A percentile compares a stretch with the other conserved stretches of the same genome.
These are phyloP conservation scores for Craniophora ligustri DNA, from an alignment of 2,888 invertebrate species.

Conservation along the genomic window DNA sequence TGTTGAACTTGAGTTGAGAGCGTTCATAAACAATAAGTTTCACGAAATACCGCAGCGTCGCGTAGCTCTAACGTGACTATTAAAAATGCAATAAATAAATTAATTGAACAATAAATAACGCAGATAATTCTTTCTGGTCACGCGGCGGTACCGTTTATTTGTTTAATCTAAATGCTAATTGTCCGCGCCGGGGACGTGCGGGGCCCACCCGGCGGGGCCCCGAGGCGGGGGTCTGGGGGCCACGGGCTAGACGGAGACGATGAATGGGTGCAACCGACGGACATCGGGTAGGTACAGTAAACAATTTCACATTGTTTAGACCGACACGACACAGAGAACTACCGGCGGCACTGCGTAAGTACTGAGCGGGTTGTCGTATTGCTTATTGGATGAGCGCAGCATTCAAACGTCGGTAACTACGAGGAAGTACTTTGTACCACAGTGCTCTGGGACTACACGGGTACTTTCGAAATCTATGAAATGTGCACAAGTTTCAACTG, in stretches of 20 bases:
- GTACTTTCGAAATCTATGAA: too few relatives aligned
- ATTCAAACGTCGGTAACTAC: conserved; percentile 3
- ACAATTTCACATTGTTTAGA: conserved; percentile 48
- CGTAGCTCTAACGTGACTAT: conserved; percentile 47
- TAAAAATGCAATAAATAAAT: conserved; percentile 71
- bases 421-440: background rate
- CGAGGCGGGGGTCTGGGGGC: conserved; percentile 12
- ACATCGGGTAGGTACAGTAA: conserved; percentile 38
- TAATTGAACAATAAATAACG: conserved; percentile 74
- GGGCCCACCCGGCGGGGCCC: conserved; percentile 8
- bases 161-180: conserved; percentile 86
- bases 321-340: conserved; percentile 5
- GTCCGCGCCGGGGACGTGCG: conserved; percentile 59
- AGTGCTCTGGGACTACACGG: too few relatives aligned
- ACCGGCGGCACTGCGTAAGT: conserved; percentile 20
- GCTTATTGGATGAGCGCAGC: conserved; percentile 23
- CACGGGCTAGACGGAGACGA: conserved; percentile 36
- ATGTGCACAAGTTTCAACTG: too few relatives aligned
- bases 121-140: conserved; percentile 74
- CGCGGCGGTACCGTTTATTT: conserved; percentile 76
- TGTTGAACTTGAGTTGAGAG: background rate
- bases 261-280: conserved; percentile 55
- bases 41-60: background rate
- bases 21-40: background rate
- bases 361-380: conserved; percentile 20